These are phyloP conservation scores for Tympanoctomys barrerae DNA, from an alignment of 2,797 vertebrate genomes.

Conservation along the genomic window DNA sequence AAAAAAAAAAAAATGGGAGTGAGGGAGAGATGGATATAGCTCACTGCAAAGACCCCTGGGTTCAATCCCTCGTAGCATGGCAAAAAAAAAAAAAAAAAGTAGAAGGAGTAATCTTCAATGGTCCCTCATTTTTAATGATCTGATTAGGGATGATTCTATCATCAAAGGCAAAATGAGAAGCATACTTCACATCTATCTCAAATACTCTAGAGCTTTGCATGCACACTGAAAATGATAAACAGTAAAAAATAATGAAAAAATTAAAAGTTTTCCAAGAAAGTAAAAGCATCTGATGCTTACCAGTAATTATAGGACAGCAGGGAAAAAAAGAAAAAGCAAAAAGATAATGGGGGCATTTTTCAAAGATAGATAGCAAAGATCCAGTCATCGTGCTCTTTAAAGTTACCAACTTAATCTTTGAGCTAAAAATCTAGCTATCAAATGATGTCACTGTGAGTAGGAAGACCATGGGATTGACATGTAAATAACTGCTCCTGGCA, in stretches of 20 bases:
- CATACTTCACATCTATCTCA: neutral
- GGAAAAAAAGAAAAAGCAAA: neutral
- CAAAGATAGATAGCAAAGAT: neutral
- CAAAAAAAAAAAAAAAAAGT: neutral
- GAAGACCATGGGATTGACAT: slow-evolving; percentile 27
- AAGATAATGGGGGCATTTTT: neutral
- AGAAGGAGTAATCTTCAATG: neutral
- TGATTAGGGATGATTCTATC: neutral
- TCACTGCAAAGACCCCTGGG: neutral
- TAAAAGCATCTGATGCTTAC: neutral
- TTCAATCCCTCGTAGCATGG: neutral
- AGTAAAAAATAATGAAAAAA: neutral
- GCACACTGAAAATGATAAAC: neutral
- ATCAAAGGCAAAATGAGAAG: neutral
- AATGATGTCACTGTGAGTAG: neutral
- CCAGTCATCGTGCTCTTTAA: neutral
- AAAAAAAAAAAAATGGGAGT: too few species aligned
- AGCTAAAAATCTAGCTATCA: slow-evolving; percentile 11
- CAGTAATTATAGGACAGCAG: neutral
- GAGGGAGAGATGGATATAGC: neutral
- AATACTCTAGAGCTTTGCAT: neutral
- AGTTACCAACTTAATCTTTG: neutral
- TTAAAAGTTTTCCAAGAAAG: neutral
- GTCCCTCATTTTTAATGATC: neutral
- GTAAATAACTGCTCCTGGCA: slow-evolving; percentile 25